These are phyloP conservation scores for Temnothorax unifasciatus DNA, from an alignment of 2,888 invertebrate species.

Conservation along the genomic window DNA sequence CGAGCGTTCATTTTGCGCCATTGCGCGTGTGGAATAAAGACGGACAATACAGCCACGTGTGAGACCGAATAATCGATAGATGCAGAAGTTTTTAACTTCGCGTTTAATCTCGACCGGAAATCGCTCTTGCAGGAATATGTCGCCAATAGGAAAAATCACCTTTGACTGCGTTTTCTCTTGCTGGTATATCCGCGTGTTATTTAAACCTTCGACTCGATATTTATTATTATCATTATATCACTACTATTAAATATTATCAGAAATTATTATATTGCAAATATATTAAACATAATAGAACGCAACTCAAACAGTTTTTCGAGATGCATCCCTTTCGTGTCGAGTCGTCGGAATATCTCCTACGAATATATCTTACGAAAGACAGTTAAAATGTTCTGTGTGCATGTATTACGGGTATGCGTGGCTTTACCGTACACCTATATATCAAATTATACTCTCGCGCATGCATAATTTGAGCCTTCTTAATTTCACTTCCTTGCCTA, in stretches of 20 bases:
- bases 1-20: slow-evolving; percentile 34
- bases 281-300: neutral
- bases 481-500: slow-evolving; percentile 29
- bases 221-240: neutral
- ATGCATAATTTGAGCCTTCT: slow-evolving; percentile 34
- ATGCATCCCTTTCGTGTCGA: neutral
- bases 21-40: slow-evolving; percentile 21
- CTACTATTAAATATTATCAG: neutral
- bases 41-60: slow-evolving; percentile 30
- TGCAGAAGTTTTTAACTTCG: slow-evolving; percentile 28
- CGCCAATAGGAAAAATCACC: neutral
- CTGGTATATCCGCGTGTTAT: neutral
- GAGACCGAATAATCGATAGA: slow-evolving; percentile 41
- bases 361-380: neutral
- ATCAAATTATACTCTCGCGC: slow-evolving; percentile 34
- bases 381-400: neutral
- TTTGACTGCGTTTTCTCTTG: neutral
- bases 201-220: neutral
- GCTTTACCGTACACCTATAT: neutral
- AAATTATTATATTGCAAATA: neutral
- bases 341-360: neutral
- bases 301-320: neutral
- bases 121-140: neutral
- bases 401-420: neutral
- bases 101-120: neutral